These are phyloP conservation scores for Eupithecia insigniata DNA, from an alignment of 2,888 invertebrate genomes.

Conservation along the genomic window DNA sequence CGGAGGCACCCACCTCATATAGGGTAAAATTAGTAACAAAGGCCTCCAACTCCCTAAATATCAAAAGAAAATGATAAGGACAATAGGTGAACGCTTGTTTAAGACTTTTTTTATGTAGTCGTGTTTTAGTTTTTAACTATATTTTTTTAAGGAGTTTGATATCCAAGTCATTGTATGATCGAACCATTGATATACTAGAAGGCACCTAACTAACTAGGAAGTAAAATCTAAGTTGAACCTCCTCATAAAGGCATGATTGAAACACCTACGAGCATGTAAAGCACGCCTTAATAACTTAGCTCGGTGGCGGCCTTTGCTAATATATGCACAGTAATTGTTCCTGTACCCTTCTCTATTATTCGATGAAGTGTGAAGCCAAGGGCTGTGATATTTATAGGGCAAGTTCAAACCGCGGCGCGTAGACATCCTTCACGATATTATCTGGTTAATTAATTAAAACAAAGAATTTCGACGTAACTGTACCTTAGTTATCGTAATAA, in stretches of 20 bases:
- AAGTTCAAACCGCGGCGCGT: conserved; percentile 66
- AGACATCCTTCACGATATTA: conserved; percentile 64
- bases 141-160: too few species aligned
- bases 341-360: conserved; percentile 70
- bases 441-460: conserved; percentile 66
- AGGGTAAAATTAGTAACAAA: too few species aligned
- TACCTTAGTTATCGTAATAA: conserved; percentile 34
- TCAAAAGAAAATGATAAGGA: too few species aligned
- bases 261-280: conserved; percentile 18
- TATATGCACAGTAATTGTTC: conserved; percentile 76
- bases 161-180: neutral
- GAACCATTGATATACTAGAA: too few species aligned
- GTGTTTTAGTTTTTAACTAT: too few species aligned
- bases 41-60: too few species aligned
- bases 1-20: too few species aligned
- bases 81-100: too few species aligned
- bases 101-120: too few species aligned
- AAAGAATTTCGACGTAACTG: conserved; percentile 50
- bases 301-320: conserved; percentile 59
- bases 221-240: neutral
- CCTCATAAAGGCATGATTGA: neutral
- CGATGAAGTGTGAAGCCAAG: conserved; percentile 77
- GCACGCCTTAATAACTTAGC: conserved; percentile 55
- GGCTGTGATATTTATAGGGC: conserved; percentile 66
- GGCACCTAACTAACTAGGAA: neutral